A percentile compares a stretch with the other conserved stretches of the same genome.
Evolutionary conservation across 2,888 invertebrate genomes (phyloP).

Genomic region (Eristalinus aeneus): DNA sequence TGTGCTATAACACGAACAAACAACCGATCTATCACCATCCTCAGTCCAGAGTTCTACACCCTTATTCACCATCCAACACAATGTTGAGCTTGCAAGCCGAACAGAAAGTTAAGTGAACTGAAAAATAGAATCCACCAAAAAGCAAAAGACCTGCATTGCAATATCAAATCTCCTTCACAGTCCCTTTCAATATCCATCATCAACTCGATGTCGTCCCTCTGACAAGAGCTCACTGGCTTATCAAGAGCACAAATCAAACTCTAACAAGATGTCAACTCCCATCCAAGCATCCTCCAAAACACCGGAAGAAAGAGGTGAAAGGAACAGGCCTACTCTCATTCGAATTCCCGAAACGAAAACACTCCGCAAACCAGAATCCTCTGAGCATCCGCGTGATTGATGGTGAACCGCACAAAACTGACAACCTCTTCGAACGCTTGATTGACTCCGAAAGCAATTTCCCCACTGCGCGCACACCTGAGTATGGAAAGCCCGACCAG

Average conservation of each 20-base stretch:
- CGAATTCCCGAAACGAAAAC: background rate
- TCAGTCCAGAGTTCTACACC: too few species aligned
- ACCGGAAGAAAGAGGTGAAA: background rate
- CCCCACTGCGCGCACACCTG: conserved; percentile 2
- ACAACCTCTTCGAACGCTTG: conserved; percentile 68
- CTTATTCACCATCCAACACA: too few species aligned
- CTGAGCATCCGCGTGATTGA: conserved; percentile 52
- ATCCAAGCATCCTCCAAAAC: background rate
- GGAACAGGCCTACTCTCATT: background rate
- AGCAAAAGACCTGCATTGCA: background rate
- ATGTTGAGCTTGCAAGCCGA: background rate
- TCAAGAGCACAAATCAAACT: conserved; percentile 15
- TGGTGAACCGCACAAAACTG: conserved; percentile 60
- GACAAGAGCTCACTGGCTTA: background rate
- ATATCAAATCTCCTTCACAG: background rate
- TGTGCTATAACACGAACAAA: too few species aligned
- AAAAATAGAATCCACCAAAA: background rate
- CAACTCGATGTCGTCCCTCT: background rate
- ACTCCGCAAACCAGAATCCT: conserved; percentile 16
- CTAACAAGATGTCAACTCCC: conserved; percentile 7
- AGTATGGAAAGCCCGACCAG: conserved; percentile 30
- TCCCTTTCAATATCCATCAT: background rate
- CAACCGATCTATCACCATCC: too few species aligned
- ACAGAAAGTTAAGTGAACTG: background rate
- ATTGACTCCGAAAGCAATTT: conserved; percentile 64